Base-by-base conservation (phyloP, 2,113 vertebrate genomes). In the Cheilinus undulatus region DNA sequence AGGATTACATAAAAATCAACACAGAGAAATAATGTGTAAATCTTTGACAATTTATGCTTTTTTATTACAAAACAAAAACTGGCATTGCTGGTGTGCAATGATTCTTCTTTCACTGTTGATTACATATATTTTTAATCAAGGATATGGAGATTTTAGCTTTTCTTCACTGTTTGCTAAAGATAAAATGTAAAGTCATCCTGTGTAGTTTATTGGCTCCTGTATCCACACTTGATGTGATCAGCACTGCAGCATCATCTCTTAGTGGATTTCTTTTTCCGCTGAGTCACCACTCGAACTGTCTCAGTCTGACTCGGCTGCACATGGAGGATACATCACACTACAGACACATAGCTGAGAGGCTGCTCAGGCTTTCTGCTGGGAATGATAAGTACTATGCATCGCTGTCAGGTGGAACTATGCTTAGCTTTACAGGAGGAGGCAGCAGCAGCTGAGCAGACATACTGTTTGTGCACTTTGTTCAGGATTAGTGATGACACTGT, bases 221-320 rank as follows among this genome's bases (percentile, higher is more conserved):
- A 61, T 50, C 36, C 22, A 70, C 22, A 54, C 58, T 76, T 59
- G 32, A n/a, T 19, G 19, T 59, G 38, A 69, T 38, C 60, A 62
- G 53, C 20, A 49, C 68, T 80, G 80, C 78, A 82, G 71, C 76
- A 80, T 54, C 64, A 56, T 20, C 12, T 56, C 51, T 56, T 4
- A 30, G 34, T 20, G 32, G 36, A 49, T 64, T 38, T 13, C 10
- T 60, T 66, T 76, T 42, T 76, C 67, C 20, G 78, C 82, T 82
- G 72, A 86, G 86, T 88, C 88, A 86, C 67, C 32, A 27, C 10
- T 3, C 40, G 69, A 77, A 73, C 69, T 48, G 69, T 62, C 65
- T 77, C 50, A 20, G 56, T 53, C 80, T 76, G 71, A 86, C 66
- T 76, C 73, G 62, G 71, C 73, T 73, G 66, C 71, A 43, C 36